phyloP scores from a whole-genome alignment of 2,797 vertebrate genomes.

The Rhinoraja longicauda region DNA sequence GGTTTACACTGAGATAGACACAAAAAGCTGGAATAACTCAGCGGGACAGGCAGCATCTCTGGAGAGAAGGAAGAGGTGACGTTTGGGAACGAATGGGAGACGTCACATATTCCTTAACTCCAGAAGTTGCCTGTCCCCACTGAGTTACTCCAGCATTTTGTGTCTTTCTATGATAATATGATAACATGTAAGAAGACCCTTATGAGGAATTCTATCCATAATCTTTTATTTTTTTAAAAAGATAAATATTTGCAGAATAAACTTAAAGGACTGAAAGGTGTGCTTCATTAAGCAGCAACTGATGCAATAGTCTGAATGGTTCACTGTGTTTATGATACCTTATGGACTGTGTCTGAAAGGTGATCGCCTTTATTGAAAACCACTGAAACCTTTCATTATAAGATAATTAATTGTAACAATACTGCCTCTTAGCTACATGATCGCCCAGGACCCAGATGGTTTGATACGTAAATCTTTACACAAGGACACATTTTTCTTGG shows the following conservation, averaged over 20 bases:
- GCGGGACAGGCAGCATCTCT: too few relatives aligned
- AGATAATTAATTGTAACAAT: neutral
- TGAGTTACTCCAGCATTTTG: too few relatives aligned
- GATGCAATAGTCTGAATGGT: neutral
- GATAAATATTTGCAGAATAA: neutral
- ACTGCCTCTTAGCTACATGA: too few relatives aligned
- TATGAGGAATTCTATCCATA: neutral
- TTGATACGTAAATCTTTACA: neutral
- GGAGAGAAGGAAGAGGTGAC: too few relatives aligned
- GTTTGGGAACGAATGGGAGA: too few relatives aligned
- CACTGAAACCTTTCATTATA: neutral
- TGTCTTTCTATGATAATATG: too few relatives aligned
- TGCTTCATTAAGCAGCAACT: neutral
- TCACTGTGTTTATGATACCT: neutral
- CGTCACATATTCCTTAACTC: too few relatives aligned
- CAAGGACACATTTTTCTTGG: neutral
- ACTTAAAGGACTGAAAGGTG: neutral
- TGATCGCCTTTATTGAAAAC: neutral
- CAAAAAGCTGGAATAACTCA: too few relatives aligned
- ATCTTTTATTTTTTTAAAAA: neutral
- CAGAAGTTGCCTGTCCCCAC: too few relatives aligned
- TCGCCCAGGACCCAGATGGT: neutral
- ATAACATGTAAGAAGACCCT: neutral
- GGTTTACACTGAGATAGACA: too few relatives aligned
- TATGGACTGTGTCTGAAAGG: neutral